phyloP scores from a whole-genome alignment of 2,797 vertebrate species.

The Emydoidea blandingii region DNA sequence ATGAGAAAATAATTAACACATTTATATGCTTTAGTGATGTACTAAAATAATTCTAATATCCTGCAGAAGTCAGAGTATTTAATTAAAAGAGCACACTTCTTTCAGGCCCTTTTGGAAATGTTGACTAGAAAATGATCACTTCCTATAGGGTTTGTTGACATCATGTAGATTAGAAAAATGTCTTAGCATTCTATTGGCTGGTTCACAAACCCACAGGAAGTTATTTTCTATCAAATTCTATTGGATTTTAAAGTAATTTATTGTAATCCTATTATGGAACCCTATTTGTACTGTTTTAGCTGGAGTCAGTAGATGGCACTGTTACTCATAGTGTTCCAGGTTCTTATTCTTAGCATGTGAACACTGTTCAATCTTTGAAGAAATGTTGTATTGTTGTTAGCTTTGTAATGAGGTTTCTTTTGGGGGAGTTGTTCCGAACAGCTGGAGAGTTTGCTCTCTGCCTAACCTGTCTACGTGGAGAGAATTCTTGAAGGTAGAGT shows the following conservation, averaged over 20 bases:
- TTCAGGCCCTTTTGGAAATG: constrained; percentile 1
- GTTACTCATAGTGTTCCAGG: constrained; percentile 69
- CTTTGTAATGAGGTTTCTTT: constrained; percentile 50
- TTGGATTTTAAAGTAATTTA: constrained; percentile 61
- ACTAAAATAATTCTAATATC: neutral
- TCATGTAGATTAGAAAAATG: constrained; percentile 15
- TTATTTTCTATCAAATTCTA: constrained; percentile 44
- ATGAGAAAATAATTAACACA: neutral
- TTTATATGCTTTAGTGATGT: neutral
- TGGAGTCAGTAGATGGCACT: constrained; percentile 75
- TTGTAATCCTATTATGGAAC: constrained; percentile 29
- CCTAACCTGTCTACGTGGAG: neutral
- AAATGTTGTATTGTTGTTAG: constrained; percentile 45
- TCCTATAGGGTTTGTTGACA: constrained; percentile 18
- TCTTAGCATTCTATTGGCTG: neutral
- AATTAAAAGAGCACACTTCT: constrained; percentile 29
- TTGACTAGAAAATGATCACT: neutral
- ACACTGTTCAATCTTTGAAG: constrained; percentile 13
- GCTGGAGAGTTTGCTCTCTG: neutral
- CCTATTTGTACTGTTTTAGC: constrained; percentile 50
- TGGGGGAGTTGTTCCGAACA: neutral
- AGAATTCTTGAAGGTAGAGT: neutral
- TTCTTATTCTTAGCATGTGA: constrained; percentile 56
- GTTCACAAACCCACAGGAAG: neutral
- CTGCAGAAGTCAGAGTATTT: neutral